A percentile compares a stretch with the other conserved stretches of the same genome.
phyloP scores from a whole-genome alignment of 2,888 invertebrate genomes.

The Adelphocoris suturalis region DNA sequence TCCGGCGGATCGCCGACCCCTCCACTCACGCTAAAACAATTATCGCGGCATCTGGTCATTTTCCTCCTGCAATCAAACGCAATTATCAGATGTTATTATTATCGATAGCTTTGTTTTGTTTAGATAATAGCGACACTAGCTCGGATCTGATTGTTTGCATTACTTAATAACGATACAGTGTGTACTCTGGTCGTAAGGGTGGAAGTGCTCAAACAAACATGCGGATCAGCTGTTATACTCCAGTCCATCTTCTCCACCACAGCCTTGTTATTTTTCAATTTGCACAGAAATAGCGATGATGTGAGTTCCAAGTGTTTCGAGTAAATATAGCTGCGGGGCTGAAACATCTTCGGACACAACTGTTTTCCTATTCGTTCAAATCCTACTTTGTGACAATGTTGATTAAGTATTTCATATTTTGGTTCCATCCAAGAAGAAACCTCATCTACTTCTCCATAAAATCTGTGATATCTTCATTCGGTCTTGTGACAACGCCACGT shows the following conservation, averaged over 20 bases:
- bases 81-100: slow-evolving; percentile 69
- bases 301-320: slow-evolving; percentile 40
- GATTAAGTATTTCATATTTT: too few relatives aligned
- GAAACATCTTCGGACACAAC: background rate
- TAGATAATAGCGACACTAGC: slow-evolving; percentile 62
- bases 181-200: slow-evolving; percentile 50
- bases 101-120: slow-evolving; percentile 68
- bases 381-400: background rate
- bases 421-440: too few relatives aligned
- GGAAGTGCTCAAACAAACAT: slow-evolving; percentile 47
- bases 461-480: too few relatives aligned
- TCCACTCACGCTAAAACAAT: slow-evolving; percentile 44
- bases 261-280: slow-evolving; percentile 67
- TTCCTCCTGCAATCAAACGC: slow-evolving; percentile 67
- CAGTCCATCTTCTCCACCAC: background rate
- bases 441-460: too few relatives aligned
- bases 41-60: slow-evolving; percentile 58
- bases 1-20: background rate
- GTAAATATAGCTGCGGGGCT: slow-evolving; percentile 4
- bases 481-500: too few relatives aligned
- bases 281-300: slow-evolving; percentile 45
- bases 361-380: background rate
- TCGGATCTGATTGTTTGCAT: slow-evolving; percentile 67
- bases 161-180: slow-evolving; percentile 59
- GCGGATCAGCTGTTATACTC: slow-evolving; percentile 48